Conservation (phyloP, 2,888 invertebrate species). For the Apodemia zela region DNA sequence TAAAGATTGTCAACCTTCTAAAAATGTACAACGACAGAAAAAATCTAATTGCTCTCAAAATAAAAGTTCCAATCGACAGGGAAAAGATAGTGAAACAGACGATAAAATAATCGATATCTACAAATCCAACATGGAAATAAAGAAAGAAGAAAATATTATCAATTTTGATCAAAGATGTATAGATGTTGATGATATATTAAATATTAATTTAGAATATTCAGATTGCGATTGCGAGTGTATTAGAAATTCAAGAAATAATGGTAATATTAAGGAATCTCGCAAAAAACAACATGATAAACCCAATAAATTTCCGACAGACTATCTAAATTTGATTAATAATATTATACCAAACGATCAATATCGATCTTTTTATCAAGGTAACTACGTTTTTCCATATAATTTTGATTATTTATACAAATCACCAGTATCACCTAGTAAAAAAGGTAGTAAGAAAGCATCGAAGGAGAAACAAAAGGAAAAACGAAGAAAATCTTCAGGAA, state of each 20-base stretch:
- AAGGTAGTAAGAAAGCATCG: conserved; percentile 19
- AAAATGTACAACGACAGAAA: not conserved
- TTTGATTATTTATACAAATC: conserved; percentile 34
- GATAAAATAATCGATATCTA: not conserved
- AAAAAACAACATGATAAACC: not conserved
- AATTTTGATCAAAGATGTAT: conserved; percentile 3
- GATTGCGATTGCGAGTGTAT: conserved; percentile 5
- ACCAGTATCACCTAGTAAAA: conserved; percentile 24
- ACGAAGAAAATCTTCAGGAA: conserved; percentile 18
- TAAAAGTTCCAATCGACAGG: not conserved
- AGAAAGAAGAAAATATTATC: not conserved
- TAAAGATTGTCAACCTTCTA: not conserved
- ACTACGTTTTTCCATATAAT: conserved; percentile 32
- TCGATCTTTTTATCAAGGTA: conserved; percentile 23
- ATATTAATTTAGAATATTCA: conserved; percentile 14
- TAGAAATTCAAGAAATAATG: conserved; percentile 8
- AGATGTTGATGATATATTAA: not conserved
- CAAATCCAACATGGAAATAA: not conserved
- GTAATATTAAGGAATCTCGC: not conserved
- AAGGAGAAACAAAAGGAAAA: conserved; percentile 26
- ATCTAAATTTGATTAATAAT: not conserved
- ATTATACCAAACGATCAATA: not conserved
- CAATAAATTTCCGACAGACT: conserved; percentile 13
- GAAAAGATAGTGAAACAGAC: not conserved
- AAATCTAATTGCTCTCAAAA: not conserved